Percentiles rank a stretch among this genome's conserved stretches.
Evolutionary conservation across 2,113 vertebrate genomes (phyloP).

Genomic region (Drymodes brunneopygia): DNA sequence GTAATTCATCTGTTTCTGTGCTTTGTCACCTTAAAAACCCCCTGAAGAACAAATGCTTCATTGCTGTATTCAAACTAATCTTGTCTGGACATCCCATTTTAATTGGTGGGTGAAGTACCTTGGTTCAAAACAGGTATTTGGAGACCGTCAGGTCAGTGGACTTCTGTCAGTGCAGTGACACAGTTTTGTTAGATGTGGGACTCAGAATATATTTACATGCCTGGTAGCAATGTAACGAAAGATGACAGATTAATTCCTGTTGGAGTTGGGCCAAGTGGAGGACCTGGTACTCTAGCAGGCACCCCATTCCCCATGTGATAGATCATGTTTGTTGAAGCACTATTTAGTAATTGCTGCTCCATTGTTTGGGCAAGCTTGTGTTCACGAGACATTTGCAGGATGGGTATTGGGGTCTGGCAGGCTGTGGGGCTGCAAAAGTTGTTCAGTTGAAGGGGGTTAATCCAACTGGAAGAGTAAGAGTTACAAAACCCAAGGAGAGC

Average conservation of each 20-base stretch:
- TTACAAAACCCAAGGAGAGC: neutral
- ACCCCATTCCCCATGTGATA: neutral
- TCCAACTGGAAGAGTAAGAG: accelerated
- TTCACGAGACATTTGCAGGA: neutral
- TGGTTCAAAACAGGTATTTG: neutral
- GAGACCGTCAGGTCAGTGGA: neutral
- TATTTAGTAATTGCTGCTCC: neutral
- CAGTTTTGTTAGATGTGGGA: neutral
- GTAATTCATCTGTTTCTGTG: neutral
- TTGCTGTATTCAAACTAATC: neutral
- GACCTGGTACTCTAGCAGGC: slow-evolving; percentile 20
- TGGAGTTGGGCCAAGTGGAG: slow-evolving; percentile 46
- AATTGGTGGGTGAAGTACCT: neutral
- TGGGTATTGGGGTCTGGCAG: neutral
- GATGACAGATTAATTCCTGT: slow-evolving; percentile 65
- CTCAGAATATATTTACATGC: slow-evolving; percentile 28
- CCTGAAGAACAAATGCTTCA: neutral
- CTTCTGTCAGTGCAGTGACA: neutral
- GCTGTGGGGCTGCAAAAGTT: neutral
- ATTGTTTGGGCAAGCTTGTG: neutral
- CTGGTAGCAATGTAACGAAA: slow-evolving; percentile 13
- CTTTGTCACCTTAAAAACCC: neutral
- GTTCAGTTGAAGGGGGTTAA: neutral
- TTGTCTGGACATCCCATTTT: neutral
- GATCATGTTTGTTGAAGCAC: slow-evolving; percentile 38